These are phyloP conservation scores for Sceloporus tristichus DNA, from an alignment of 2,113 vertebrate genomes.

Conservation along the genomic window DNA sequence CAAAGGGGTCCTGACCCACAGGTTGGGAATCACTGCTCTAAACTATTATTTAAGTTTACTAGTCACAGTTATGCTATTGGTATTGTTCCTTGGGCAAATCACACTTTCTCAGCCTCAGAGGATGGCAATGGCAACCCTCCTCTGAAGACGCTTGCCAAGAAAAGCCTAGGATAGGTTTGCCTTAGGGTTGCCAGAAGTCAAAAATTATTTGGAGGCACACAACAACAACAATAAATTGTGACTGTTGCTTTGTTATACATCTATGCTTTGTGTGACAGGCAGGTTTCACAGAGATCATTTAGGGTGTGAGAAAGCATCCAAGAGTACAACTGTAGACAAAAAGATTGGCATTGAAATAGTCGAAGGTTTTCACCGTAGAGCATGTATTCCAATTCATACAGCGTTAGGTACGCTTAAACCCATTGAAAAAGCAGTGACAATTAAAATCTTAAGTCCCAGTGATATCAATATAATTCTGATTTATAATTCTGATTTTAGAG, in stretches of 20 bases:
- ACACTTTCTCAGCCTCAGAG: too few species aligned
- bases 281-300: not conserved
- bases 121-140: too few species aligned
- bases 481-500: not conserved
- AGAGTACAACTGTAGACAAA: not conserved
- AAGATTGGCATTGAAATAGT: not conserved
- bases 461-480: not conserved
- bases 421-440: not conserved
- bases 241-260: not conserved
- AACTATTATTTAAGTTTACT: not conserved
- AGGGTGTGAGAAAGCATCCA: not conserved
- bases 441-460: not conserved
- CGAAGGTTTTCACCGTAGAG: not conserved
- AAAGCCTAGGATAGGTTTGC: too few species aligned
- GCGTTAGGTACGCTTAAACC: not conserved
- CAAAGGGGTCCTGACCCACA: not conserved
- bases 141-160: too few species aligned
- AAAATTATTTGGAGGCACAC: too few species aligned
- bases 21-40: not conserved
- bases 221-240: not conserved
- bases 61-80: not conserved
- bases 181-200: too few species aligned
- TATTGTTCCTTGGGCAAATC: not conserved
- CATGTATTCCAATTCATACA: not conserved
- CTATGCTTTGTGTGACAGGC: not conserved